Conservation (phyloP, 1,140 invertebrate genomes). For the Euglossa dilemma region DNA sequence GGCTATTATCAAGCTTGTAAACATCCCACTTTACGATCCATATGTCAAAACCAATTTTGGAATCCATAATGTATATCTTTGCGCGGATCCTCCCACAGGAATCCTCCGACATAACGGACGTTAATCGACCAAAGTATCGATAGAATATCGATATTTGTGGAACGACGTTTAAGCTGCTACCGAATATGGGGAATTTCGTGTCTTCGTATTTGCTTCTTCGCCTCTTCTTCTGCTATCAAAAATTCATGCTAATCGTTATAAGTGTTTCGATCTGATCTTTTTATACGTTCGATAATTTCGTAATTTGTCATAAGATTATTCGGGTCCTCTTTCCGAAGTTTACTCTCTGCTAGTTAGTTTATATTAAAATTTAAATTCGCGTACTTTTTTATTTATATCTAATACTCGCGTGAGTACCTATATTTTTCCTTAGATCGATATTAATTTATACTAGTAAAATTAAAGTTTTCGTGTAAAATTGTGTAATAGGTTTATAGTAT, state of each 20-base stretch:
- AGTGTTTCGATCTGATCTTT: too few species aligned
- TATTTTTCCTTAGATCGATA: too few species aligned
- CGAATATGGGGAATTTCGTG: neutral
- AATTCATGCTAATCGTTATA: neutral
- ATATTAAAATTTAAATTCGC: too few species aligned
- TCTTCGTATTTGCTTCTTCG: neutral
- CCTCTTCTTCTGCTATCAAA: neutral
- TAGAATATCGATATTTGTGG: neutral
- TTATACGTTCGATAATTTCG: too few species aligned
- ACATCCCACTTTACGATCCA: slow-evolving; percentile 42
- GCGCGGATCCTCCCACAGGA: slow-evolving; percentile 15
- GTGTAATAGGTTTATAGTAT: too few species aligned
- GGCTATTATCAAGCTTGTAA: slow-evolving; percentile 46
- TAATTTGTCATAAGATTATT: too few species aligned
- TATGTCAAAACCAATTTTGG: slow-evolving; percentile 50
- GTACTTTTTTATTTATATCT: too few species aligned
- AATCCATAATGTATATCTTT: slow-evolving; percentile 29
- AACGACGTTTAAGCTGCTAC: neutral
- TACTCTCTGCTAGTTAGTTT: too few species aligned
- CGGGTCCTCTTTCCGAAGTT: too few species aligned
- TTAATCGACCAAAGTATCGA: slow-evolving; percentile 13
- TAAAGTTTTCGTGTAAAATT: too few species aligned
- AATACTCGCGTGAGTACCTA: too few species aligned
- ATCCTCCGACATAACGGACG: neutral
- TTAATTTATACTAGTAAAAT: too few species aligned